phyloP scores from a whole-genome alignment of 2,113 vertebrate genomes.

The Triplophysa dalaica region DNA sequence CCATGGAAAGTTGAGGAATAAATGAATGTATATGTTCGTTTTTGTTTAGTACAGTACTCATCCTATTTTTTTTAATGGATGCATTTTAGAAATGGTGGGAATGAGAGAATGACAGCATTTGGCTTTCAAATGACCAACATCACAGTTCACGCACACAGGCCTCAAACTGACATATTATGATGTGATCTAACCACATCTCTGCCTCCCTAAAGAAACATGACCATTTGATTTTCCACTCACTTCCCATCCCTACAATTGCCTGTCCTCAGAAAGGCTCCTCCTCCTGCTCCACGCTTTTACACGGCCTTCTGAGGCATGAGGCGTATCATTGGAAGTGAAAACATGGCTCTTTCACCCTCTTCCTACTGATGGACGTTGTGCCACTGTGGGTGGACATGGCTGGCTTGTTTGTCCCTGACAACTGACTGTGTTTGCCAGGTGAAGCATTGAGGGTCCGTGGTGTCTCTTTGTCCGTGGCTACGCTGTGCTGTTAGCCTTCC shows the following conservation, averaged over 20 bases:
- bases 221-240: conserved; percentile 68
- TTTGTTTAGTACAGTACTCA: neutral
- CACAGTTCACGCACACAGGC: conserved; percentile 2
- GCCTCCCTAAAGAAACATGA: conserved; percentile 75
- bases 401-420: conserved; percentile 89
- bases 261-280: conserved; percentile 66
- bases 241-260: conserved; percentile 71
- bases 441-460: conserved; percentile 78
- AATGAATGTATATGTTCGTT: neutral
- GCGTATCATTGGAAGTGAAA: conserved; percentile 80
- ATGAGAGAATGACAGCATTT: neutral
- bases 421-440: conserved; percentile 83
- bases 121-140: neutral
- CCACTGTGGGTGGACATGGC: conserved; percentile 88
- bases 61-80: neutral
- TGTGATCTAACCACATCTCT: conserved; percentile 71
- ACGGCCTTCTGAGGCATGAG: conserved; percentile 74
- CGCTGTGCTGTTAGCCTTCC: conserved; percentile 56
- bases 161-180: conserved; percentile 75
- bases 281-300: neutral
- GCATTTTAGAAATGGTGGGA: neutral
- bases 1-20: neutral
- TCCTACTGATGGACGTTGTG: conserved; percentile 46
- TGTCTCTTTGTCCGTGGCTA: conserved; percentile 71
- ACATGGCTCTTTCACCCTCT: conserved; percentile 77